phyloP scores from a whole-genome alignment of 2,888 invertebrate genomes.

The Drosophila mimica region DNA sequence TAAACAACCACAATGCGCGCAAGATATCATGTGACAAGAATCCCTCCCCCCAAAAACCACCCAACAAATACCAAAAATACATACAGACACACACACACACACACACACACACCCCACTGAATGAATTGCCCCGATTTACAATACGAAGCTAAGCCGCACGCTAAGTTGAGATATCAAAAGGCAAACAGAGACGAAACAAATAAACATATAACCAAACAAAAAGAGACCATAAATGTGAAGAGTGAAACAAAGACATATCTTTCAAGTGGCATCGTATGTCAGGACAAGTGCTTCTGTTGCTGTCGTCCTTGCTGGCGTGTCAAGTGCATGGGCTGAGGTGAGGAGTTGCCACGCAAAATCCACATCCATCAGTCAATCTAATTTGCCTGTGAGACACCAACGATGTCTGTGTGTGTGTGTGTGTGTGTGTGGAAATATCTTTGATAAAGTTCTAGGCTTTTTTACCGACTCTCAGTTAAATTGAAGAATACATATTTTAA shows the following conservation, averaged over 20 bases:
- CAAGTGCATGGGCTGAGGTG: constrained; percentile 64
- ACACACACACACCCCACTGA: constrained; percentile 32
- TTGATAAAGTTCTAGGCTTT: constrained; percentile 73
- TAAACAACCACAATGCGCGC: constrained; percentile 55
- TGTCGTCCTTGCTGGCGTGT: constrained; percentile 50
- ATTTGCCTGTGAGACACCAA: constrained; percentile 67
- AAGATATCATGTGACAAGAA: constrained; percentile 60
- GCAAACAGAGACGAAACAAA: constrained; percentile 66
- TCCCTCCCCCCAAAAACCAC: neutral
- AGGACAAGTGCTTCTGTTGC: constrained; percentile 54
- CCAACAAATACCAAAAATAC: neutral
- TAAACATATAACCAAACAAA: constrained; percentile 65
- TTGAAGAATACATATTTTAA: constrained; percentile 48
- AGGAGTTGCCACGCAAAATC: constrained; percentile 15
- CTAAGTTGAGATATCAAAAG: constrained; percentile 78
- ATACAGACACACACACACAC: too few relatives aligned
- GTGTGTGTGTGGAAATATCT: constrained; percentile 39
- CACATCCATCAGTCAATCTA: constrained; percentile 66
- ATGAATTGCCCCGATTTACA: constrained; percentile 77
- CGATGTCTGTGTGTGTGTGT: constrained; percentile 16
- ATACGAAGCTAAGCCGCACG: constrained; percentile 74
- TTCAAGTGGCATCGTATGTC: constrained; percentile 80
- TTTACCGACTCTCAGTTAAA: constrained; percentile 38
- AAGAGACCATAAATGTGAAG: constrained; percentile 44
- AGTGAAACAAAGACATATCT: constrained; percentile 78